Percentiles rank a stretch among this genome's conserved stretches.
phyloP scores from a whole-genome alignment of 2,888 invertebrate genomes.

The Tipula confusa region DNA sequence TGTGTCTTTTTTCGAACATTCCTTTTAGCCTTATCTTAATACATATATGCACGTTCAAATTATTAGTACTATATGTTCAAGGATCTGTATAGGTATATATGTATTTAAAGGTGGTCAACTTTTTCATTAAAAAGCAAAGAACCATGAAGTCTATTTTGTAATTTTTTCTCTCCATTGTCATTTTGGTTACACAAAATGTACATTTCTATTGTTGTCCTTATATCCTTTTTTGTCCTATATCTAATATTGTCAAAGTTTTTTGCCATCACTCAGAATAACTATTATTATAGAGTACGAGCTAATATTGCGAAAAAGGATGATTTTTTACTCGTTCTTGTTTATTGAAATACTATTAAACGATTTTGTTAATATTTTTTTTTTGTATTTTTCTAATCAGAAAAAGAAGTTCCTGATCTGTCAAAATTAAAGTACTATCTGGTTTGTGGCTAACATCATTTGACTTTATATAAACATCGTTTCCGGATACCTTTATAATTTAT shows the following conservation, averaged over 20 bases:
- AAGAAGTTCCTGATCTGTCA: too few relatives aligned
- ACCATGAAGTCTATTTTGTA: background rate
- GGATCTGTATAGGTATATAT: background rate
- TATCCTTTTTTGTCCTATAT: background rate
- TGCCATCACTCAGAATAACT: too few relatives aligned
- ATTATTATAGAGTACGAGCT: too few relatives aligned
- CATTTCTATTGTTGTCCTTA: background rate
- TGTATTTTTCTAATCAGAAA: too few relatives aligned
- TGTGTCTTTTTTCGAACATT: background rate
- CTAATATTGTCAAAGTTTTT: background rate
- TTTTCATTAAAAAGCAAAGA: background rate
- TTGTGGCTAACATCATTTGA: too few relatives aligned
- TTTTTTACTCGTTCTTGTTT: too few relatives aligned
- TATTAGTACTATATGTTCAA: background rate
- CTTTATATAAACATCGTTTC: too few relatives aligned
- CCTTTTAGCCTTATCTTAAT: background rate
- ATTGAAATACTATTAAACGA: too few relatives aligned
- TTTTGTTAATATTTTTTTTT: too few relatives aligned
- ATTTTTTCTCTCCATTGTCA: background rate
- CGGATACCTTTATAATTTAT: too few relatives aligned
- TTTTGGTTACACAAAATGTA: background rate
- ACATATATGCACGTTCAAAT: background rate
- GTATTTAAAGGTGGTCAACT: background rate
- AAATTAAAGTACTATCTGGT: too few relatives aligned
- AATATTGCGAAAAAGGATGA: background rate